Base-by-base conservation (phyloP, 2,113 vertebrate genomes). In the Origma solitaria region DNA sequence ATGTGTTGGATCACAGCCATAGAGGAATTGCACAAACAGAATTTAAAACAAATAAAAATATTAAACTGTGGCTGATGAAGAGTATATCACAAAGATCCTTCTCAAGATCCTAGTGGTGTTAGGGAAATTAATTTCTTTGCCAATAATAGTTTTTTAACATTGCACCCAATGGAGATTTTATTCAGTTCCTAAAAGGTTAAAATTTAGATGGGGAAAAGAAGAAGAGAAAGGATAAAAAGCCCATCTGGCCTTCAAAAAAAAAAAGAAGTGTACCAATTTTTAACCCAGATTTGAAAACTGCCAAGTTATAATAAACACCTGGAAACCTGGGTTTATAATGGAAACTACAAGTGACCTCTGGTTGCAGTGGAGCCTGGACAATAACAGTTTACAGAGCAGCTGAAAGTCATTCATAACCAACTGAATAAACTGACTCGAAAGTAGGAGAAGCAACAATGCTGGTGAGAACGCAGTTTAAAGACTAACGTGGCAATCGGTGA, bases 271-370 rank as follows among this genome's bases (percentile, higher is more conserved):
- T 84, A 94, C 87, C 65, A 94, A 94, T 94, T 93, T 96, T 97
- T 94, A 96, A 93, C 88, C 65, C 62, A 91, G 76, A 92, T 94
- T 96, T 96, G 73, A 86, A 88, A 96, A 94, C 95, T 92, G 94
- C 92, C 92, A 96, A 95, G 88, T 92, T 97, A 94, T 24, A 96
- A 93, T 96, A 97, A 96, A 97, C 95, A 97, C 95, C 95, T 94
- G 95, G 95, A 91, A 95, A 95, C 86, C 65, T 79, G 62, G 60
- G 84, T 91, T 95, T 96, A 91, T 86, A 95, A 91, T 82, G 79
- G 88, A 94, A 97, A 96, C 82, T 82, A 58, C 62, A 25, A 96
- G 94, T 95, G 94, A 97, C 95, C 92, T 87, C 82, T 95, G 15
- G 3, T 75, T 93, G 93, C 84, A 95, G 6, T 28, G 54, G 44